Conservation (phyloP, 1,140 invertebrate genomes). For the Drosophila saltans region DNA sequence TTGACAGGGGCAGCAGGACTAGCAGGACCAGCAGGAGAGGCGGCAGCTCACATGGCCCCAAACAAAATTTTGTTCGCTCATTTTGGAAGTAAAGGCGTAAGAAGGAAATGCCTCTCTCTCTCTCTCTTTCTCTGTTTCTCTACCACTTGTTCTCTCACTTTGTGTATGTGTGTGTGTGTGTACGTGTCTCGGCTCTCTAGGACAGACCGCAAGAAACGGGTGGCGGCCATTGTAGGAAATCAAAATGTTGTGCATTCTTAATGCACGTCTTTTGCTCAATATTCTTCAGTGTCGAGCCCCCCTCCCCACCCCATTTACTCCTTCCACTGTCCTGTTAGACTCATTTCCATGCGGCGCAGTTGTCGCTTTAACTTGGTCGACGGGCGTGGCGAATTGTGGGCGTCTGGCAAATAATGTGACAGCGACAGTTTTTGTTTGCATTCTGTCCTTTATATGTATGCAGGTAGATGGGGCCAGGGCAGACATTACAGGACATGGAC, state of each 20-base stretch:
- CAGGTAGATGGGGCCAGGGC: neutral
- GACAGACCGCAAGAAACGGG: slow-evolving; percentile 52
- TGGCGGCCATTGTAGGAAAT: slow-evolving; percentile 66
- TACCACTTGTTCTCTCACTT: neutral
- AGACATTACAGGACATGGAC: neutral
- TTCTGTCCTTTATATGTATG: neutral
- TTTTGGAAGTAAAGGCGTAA: slow-evolving; percentile 19
- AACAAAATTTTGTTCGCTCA: slow-evolving; percentile 1
- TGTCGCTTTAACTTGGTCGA: slow-evolving; percentile 25
- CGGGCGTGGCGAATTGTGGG: slow-evolving; percentile 31
- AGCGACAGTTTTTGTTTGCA: slow-evolving; percentile 42
- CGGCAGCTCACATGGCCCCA: neutral
- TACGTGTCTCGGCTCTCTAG: slow-evolving; percentile 1
- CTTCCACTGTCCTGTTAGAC: neutral
- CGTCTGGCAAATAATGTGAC: slow-evolving; percentile 48
- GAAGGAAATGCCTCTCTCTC: neutral
- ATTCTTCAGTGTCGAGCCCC: slow-evolving; percentile 1
- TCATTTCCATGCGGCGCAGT: slow-evolving; percentile 4
- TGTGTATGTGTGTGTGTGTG: neutral
- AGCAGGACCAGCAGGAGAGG: neutral
- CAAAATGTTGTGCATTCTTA: slow-evolving; percentile 74
- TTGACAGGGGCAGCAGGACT: slow-evolving; percentile 20
- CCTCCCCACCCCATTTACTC: neutral
- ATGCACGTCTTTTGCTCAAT: slow-evolving; percentile 49
- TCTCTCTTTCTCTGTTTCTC: neutral